phyloP scores from a whole-genome alignment of 2,888 invertebrate genomes.

The Synanthedon formicaeformis region DNA sequence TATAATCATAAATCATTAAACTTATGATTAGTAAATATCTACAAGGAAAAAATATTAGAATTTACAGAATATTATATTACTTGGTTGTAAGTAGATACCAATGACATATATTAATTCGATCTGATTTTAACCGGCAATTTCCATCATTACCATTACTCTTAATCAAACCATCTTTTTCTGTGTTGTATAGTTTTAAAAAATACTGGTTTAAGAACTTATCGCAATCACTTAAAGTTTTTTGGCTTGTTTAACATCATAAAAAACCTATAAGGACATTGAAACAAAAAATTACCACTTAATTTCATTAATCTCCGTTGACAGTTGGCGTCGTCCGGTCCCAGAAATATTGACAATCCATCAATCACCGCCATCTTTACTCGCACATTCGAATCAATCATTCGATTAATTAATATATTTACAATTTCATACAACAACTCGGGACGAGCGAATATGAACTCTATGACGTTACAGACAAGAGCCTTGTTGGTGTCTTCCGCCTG shows the following conservation, averaged over 20 bases:
- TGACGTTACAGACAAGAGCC: background rate
- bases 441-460: background rate
- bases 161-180: too few species aligned
- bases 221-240: background rate
- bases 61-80: too few species aligned
- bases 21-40: too few species aligned
- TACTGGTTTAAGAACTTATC: too few species aligned
- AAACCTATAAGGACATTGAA: background rate
- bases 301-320: slow-evolving; percentile 19
- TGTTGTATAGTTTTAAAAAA: too few species aligned
- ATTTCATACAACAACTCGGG: background rate
- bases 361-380: slow-evolving; percentile 26
- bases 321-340: slow-evolving; percentile 21
- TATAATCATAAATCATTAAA: too few species aligned
- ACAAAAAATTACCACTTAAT: background rate
- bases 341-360: slow-evolving; percentile 50
- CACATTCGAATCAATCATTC: slow-evolving; percentile 33
- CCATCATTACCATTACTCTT: too few species aligned
- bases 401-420: slow-evolving; percentile 30
- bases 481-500: background rate
- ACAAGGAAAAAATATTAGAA: too few species aligned
- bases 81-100: too few species aligned
- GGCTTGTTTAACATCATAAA: background rate
- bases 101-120: too few species aligned
- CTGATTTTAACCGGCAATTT: too few species aligned